Evolutionary conservation across 2,113 vertebrate species (phyloP), one percentile per base, ranked within the genome.

Genomic region (Oceanites oceanicus): DNA sequence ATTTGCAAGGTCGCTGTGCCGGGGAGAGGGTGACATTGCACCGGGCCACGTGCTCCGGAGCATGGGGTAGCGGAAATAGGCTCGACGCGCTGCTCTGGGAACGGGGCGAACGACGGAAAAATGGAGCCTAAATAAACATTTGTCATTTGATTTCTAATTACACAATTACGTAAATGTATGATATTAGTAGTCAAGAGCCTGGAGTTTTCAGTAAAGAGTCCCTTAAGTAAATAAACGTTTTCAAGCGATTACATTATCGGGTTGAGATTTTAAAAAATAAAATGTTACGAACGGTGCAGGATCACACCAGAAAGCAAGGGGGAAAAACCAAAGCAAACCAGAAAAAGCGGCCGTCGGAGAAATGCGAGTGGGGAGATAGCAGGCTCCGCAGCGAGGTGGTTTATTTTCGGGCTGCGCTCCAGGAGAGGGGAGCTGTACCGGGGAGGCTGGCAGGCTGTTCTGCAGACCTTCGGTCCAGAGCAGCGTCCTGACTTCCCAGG

Each of bases 171-270:
- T 94, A 97, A 97, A 98, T 92, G 97, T 93, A 36, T 59, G 96
- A 97, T 97, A 98, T 98, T 96, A 97, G 97, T 76, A 96, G 97
- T 97, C 97, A 96, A 98, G 98, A 97, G 97, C 97, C 97, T 94
- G 96, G 97, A 98, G 97, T 97, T 92, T 96, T 97, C 95, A 81
- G 91, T 97, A 97, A 98, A 97, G 97, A 98, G 97, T 98, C 98
- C 98, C 98, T 97, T 95, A 98, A 97, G 97, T 97, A 98, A 98
- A 98, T 89, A 98, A 91, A 97, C 47, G 87, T 88, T 96, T 97
- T 93, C 94, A 65, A 97, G 97, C 88, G 23, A 97, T 98, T 97
- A 94, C 85, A 82, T 96, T 92, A 59, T 61, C 4, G 47, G 90
- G 92, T 83, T 94, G 95, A 91, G 95, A 85, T 92, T 97, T 97